A percentile compares a stretch with the other conserved stretches of the same genome.
These are phyloP conservation scores for Phaetusa simplex DNA, from an alignment of 2,113 vertebrate genomes.

Conservation along the genomic window DNA sequence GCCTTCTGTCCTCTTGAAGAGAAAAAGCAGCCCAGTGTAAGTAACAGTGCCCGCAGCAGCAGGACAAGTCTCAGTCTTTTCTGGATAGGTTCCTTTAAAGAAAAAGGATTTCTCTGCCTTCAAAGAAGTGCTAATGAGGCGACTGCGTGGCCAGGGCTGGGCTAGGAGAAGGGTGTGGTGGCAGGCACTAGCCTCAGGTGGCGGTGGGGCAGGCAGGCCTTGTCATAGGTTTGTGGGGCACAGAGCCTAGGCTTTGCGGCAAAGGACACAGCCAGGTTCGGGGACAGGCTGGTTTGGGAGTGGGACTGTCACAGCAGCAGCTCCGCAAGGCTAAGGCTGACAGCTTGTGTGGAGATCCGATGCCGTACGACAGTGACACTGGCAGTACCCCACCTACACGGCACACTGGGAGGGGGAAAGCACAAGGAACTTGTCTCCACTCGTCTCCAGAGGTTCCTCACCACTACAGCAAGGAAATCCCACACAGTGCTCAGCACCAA, in stretches of 20 bases:
- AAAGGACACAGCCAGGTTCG: background rate
- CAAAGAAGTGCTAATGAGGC: fast-evolving
- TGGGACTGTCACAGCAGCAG: background rate
- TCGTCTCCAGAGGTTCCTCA: background rate
- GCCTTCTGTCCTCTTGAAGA: conserved; percentile 82
- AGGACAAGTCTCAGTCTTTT: background rate
- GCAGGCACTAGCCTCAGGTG: background rate
- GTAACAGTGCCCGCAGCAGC: background rate
- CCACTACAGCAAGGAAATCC: background rate
- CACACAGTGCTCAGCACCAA: background rate
- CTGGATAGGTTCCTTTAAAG: background rate
- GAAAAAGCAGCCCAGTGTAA: background rate
- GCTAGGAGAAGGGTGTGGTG: background rate
- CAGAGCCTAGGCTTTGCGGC: background rate
- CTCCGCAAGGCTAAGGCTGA: background rate
- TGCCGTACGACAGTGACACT: background rate
- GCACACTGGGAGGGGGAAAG: background rate
- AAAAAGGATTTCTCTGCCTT: background rate
- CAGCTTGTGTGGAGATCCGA: fast-evolving
- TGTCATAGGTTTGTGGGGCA: background rate
- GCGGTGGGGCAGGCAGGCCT: too few species aligned
- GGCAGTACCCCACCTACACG: background rate
- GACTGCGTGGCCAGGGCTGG: background rate
- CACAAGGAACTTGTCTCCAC: background rate
- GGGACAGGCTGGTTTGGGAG: background rate